phyloP scores from a whole-genome alignment of 2,888 invertebrate genomes.

The Craniophora ligustri region DNA sequence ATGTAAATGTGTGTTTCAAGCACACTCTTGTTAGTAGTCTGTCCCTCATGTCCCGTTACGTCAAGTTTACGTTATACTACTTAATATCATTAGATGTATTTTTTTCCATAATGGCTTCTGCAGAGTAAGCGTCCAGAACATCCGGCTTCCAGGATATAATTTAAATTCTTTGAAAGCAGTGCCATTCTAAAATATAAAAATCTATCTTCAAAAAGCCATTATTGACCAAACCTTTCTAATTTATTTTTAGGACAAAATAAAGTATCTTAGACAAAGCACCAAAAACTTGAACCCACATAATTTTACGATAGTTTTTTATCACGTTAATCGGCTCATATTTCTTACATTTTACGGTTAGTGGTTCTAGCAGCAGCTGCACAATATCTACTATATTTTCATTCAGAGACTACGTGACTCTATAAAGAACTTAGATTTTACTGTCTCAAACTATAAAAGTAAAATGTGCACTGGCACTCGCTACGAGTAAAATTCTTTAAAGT shows the following conservation, averaged over 20 bases:
- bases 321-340: conserved; percentile 21
- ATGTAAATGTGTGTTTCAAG: too few species aligned
- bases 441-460: conserved; percentile 34
- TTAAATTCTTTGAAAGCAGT: too few species aligned
- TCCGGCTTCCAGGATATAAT: too few species aligned
- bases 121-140: too few species aligned
- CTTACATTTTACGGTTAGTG: conserved; percentile 30
- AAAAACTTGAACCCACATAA: background rate
- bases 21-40: too few species aligned
- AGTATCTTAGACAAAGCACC: background rate
- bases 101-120: too few species aligned
- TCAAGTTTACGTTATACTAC: too few species aligned
- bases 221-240: background rate
- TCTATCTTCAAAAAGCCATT: too few species aligned
- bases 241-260: conserved; percentile 2
- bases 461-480: conserved; percentile 20
- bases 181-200: too few species aligned
- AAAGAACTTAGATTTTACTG: conserved; percentile 28
- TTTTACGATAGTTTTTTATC: conserved; percentile 13
- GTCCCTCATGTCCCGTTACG: too few species aligned
- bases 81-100: too few species aligned
- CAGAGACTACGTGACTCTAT: conserved; percentile 24
- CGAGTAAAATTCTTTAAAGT: conserved; percentile 15
- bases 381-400: conserved; percentile 41
- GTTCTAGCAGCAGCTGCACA: conserved; percentile 27